Evolutionary conservation across 2,113 vertebrate species (phyloP), one percentile per base, ranked within the genome.

Genomic region (Callospermophilus lateralis): DNA sequence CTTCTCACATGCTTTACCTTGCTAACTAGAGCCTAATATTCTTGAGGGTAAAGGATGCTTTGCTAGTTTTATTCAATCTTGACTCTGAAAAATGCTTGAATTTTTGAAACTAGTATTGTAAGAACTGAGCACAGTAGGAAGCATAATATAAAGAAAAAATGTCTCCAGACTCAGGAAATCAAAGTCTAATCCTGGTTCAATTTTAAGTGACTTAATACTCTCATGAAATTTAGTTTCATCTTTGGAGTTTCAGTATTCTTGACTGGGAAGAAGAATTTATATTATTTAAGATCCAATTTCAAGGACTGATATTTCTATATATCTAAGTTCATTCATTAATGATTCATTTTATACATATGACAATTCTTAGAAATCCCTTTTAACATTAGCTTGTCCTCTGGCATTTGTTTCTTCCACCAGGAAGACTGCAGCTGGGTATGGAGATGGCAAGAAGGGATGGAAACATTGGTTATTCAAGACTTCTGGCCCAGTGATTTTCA

Each of bases 171-270:
- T 81, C 22, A 89, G 53, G 68, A 86, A 53, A 61, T 51, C 68
- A 95, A 58, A 34, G 30, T 84, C 7, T 12, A 83, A 73, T 90
- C 67, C 39, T 93, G 8, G 28, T 73, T 58, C 58, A 53, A 16
- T 78, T 78, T 86, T 73, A 77, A 94, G 34, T 81, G 34, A 42
- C 48, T 90, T 81, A 53, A 76, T 58, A 1, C 8, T 72, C 48
- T 61, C 80, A 4, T 15, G 12, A 48, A 73, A 53, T 89, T 94
- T 93, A 94, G 42, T 92, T 93, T 83, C 28, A 84, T 26, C 20
- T 88, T 84, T 92, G 10, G 11, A 80, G 8, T 95, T 84, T 92
- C 26, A 67, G 6, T 92, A 45, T 73, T 15, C 53, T 61, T 84
- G 5, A 39, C 11, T 79, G 63, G 17, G 80, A 84, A 92, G 22